A percentile compares a stretch with the other conserved stretches of the same genome.
phyloP scores from a whole-genome alignment of 2,797 vertebrate genomes.

The Silurus aristotelis region DNA sequence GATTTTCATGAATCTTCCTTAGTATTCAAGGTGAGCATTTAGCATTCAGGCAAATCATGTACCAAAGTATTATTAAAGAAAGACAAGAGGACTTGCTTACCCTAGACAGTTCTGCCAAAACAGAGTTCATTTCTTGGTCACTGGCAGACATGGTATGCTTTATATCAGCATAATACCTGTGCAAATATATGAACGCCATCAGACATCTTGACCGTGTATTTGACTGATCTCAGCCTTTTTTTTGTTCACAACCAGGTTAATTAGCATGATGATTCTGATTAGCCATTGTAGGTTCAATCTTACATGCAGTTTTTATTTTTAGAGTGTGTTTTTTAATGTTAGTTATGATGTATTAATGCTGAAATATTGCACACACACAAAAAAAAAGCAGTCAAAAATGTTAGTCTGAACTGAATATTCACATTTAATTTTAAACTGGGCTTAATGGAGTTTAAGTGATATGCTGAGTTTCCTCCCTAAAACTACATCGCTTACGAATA shows the following conservation, averaged over 20 bases:
- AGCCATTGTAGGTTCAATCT: neutral
- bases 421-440: neutral
- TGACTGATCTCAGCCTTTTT: neutral
- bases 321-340: neutral
- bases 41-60: neutral
- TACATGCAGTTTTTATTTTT: neutral
- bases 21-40: neutral
- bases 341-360: neutral
- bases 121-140: slow-evolving; percentile 98
- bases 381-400: neutral
- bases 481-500: neutral
- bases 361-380: neutral
- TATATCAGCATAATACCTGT: slow-evolving; percentile 95
- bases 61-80: neutral
- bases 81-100: slow-evolving; percentile 65
- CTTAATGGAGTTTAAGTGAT: neutral
- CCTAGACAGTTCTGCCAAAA: slow-evolving; percentile 93
- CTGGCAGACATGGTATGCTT: slow-evolving; percentile 94
- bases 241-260: neutral
- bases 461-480: neutral
- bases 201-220: neutral
- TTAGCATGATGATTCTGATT: neutral
- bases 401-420: neutral
- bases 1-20: neutral
- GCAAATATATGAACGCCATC: neutral